These are phyloP conservation scores for Xestia rhomboidea DNA, from an alignment of 2,888 invertebrate genomes.

Conservation along the genomic window DNA sequence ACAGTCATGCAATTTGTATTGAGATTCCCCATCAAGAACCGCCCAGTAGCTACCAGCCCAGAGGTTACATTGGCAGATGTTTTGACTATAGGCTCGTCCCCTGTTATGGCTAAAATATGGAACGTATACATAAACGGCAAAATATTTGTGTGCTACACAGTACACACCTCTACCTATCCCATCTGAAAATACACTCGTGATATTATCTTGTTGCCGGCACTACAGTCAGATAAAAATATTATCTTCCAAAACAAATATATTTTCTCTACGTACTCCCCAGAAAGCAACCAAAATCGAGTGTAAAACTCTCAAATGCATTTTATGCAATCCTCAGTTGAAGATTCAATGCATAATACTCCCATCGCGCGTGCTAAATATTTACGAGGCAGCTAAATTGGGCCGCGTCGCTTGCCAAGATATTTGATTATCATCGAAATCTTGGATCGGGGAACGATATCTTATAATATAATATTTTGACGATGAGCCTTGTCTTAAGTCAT, in stretches of 20 bases:
- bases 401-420: conserved; percentile 50
- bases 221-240: background rate
- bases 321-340: conserved; percentile 20
- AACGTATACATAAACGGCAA: background rate
- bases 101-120: background rate
- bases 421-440: conserved; percentile 54
- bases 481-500: background rate
- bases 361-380: conserved; percentile 51
- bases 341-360: conserved; percentile 41
- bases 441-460: conserved; percentile 16
- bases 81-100: background rate
- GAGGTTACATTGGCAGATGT: background rate
- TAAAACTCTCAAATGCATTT: conserved; percentile 27
- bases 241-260: background rate
- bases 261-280: background rate
- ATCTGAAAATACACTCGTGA: background rate
- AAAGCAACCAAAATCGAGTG: background rate
- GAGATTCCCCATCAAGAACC: background rate
- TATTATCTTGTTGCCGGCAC: background rate
- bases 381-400: conserved; percentile 53
- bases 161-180: background rate
- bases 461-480: conserved; percentile 25
- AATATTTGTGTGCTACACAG: background rate
- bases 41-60: background rate
- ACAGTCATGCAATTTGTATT: background rate